phyloP scores from a whole-genome alignment of 2,888 invertebrate species.

The Noctua comes region DNA sequence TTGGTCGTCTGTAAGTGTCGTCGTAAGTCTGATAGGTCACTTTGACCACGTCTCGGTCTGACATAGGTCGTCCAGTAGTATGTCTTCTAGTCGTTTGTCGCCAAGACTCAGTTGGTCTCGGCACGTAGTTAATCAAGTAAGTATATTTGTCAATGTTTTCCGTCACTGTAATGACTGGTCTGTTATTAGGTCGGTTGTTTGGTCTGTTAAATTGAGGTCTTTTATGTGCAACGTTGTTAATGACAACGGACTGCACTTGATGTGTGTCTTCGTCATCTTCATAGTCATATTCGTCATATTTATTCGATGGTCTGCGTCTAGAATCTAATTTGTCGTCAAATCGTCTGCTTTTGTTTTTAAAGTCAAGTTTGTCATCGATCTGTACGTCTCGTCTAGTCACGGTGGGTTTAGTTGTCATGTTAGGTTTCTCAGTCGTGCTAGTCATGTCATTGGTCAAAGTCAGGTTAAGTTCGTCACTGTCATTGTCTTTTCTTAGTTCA shows the following conservation, averaged over 20 bases:
- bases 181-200: slow-evolving; percentile 57
- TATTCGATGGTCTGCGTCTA: slow-evolving; percentile 76
- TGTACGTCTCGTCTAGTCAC: slow-evolving; percentile 71
- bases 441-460: slow-evolving; percentile 68
- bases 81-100: slow-evolving; percentile 83
- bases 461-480: slow-evolving; percentile 68
- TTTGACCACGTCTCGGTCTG: slow-evolving; percentile 86
- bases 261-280: slow-evolving; percentile 80
- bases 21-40: slow-evolving; percentile 88
- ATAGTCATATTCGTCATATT: slow-evolving; percentile 79
- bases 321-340: slow-evolving; percentile 78
- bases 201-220: slow-evolving; percentile 75
- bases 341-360: slow-evolving; percentile 87
- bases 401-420: slow-evolving; percentile 66
- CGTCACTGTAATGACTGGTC: slow-evolving; percentile 87
- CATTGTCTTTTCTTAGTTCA: slow-evolving; percentile 56
- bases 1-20: slow-evolving; percentile 86
- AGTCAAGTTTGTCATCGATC: slow-evolving; percentile 91
- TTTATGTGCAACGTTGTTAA: slow-evolving; percentile 83
- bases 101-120: slow-evolving; percentile 87
- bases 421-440: slow-evolving; percentile 47
- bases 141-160: slow-evolving; percentile 88
- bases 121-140: slow-evolving; percentile 89
- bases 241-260: slow-evolving; percentile 84
- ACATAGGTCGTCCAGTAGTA: slow-evolving; percentile 56